phyloP scores from a whole-genome alignment of 2,888 invertebrate genomes.

The Bembecia ichneumoniformis region DNA sequence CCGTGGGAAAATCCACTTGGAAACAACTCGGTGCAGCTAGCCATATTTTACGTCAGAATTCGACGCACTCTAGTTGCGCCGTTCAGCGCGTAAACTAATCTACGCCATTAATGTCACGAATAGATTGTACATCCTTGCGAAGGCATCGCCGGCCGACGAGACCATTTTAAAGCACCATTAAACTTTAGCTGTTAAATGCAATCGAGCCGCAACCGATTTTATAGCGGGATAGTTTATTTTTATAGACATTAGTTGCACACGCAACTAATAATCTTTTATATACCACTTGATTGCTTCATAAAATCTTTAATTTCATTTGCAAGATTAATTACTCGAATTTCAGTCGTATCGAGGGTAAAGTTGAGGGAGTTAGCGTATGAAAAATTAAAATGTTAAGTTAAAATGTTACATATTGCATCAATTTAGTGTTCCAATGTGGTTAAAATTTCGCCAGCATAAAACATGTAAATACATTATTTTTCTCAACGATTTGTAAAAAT shows the following conservation, averaged over 20 bases:
- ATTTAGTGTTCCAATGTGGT: no score
- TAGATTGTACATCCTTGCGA: constrained; percentile 58
- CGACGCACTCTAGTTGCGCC: constrained; percentile 40
- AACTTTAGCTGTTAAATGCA: constrained; percentile 16
- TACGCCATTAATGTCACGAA: constrained; percentile 48
- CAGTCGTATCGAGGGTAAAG: no score
- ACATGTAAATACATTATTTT: no score
- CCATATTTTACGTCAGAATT: constrained; percentile 56
- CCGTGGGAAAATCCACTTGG: constrained; percentile 52
- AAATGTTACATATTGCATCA: no score
- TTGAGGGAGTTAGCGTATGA: no score
- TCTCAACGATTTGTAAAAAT: no score
- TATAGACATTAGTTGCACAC: neutral
- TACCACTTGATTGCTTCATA: neutral
- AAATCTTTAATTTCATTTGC: no score
- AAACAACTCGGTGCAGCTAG: constrained; percentile 26
- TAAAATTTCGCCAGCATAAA: no score
- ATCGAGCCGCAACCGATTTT: constrained; percentile 20
- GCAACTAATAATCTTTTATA: neutral
- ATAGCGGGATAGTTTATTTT: neutral
- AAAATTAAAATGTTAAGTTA: no score
- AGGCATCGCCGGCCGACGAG: constrained; percentile 23
- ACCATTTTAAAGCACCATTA: constrained; percentile 24
- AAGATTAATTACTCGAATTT: no score
- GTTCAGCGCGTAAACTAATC: constrained; percentile 32